Evolutionary conservation across 2,888 invertebrate species (phyloP), one percentile per base, ranked within the genome.

Genomic region (Neoitamus cyanurus): DNA sequence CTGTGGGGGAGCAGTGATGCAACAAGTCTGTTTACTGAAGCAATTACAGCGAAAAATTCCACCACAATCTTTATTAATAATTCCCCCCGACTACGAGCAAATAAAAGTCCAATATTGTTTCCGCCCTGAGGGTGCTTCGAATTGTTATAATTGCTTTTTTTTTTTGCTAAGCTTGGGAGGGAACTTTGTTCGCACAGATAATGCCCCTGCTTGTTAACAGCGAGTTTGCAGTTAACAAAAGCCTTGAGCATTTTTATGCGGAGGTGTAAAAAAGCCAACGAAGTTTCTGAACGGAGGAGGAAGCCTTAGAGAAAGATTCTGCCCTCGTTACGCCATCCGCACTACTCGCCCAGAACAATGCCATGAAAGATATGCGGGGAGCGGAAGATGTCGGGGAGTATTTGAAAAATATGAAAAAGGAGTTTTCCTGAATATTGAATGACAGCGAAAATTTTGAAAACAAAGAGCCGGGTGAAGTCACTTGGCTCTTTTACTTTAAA

Each of bases 31-130:
- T 58, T 48, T 20, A 25, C 58, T 58, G 20, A 58, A 58, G 58
- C 25, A 58, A 58, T 58, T 58, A 58, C 58, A 25, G 25, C 58
- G 25, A 58, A 58, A 34, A 58, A 58, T 9, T 58, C 58, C 25
- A 58, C 58, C 58, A 25, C 58, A 58, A 58, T 58, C 58, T 58
- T 58, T 58, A 58, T 58, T 58, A 58, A 58, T 58, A 58, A 58
- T 58, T 58, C 58, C 58, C 13, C 15, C 20, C 15, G 58, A 58
- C 58, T 58, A 58, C 1, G 58, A 15, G 58, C 58, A 25, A 58
- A 58, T 58, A 58, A 58, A 58, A 58, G 58, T 58, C 58, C 25
- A 58, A 58, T 58, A 58, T 58, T 58, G 58, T 58, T 58, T 20
- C 58, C 58, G 58, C 9, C 58, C 58, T 6, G 58, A 25, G 58